Percentiles rank a stretch among this genome's conserved stretches.
These are phyloP conservation scores for Dasypus novemcinctus DNA, from an alignment of 2,113 vertebrate species.

Conservation along the genomic window DNA sequence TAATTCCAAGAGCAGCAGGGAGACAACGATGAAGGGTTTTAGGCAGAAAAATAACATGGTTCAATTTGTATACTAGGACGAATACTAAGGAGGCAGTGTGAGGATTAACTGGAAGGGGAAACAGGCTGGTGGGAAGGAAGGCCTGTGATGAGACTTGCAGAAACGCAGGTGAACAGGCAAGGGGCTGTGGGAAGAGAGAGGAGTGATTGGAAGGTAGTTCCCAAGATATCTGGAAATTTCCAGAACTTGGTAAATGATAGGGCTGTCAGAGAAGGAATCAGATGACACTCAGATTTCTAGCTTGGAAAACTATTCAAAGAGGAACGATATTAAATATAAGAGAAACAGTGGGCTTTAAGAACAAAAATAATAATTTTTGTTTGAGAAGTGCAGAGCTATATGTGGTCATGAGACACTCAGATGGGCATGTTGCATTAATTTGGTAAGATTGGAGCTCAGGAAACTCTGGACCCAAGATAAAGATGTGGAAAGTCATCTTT, in stretches of 20 bases:
- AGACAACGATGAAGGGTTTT: neutral
- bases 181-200: neutral
- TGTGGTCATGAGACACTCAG: neutral
- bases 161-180: neutral
- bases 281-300: slow-evolving; percentile 12
- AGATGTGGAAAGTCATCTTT: neutral
- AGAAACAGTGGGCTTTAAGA: neutral
- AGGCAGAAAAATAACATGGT: neutral
- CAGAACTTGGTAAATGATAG: slow-evolving; percentile 8
- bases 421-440: neutral
- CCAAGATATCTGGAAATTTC: slow-evolving; percentile 3
- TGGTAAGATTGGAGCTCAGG: neutral
- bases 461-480: neutral
- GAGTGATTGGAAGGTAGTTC: slow-evolving; percentile 16
- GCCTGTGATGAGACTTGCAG: neutral
- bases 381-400: slow-evolving; percentile 24
- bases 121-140: neutral
- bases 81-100: neutral
- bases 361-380: slow-evolving; percentile 7
- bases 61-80: neutral
- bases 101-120: neutral
- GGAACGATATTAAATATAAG: neutral
- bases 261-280: slow-evolving; percentile 17
- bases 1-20: neutral
- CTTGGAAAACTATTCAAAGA: slow-evolving; percentile 19